Evolutionary conservation across 1,140 invertebrate species (phyloP).

Genomic region (Meteorus sp.): DNA sequence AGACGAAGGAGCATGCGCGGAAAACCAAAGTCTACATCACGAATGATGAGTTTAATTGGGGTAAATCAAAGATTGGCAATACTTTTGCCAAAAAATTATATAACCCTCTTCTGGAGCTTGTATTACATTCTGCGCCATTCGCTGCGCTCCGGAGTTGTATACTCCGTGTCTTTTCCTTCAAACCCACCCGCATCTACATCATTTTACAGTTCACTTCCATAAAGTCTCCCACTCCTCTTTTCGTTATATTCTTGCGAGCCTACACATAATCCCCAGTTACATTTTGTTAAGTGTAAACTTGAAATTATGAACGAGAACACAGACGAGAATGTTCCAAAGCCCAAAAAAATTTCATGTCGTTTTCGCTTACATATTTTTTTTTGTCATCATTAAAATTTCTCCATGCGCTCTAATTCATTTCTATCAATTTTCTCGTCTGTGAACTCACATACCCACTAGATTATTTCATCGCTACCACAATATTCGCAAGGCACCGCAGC

Average conservation of each 20-base stretch:
- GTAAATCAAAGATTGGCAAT: too few relatives aligned
- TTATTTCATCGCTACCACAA: not conserved
- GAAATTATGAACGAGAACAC: too few relatives aligned
- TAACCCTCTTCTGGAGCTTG: too few relatives aligned
- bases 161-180: too few relatives aligned
- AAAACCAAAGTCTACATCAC: not conserved
- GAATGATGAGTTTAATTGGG: conserved; percentile 17
- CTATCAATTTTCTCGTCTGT: not conserved
- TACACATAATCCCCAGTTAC: not conserved
- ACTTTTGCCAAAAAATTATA: not conserved
- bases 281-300: not conserved
- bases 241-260: not conserved
- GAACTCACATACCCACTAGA: not conserved
- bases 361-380: conserved; percentile 1
- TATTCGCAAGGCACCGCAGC: too few relatives aligned
- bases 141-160: too few relatives aligned
- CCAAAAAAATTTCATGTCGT: not conserved
- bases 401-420: not conserved
- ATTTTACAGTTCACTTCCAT: not conserved
- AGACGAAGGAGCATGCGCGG: conserved; percentile 15
- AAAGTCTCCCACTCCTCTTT: not conserved
- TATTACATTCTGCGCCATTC: too few relatives aligned
- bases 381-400: conserved; percentile 19
- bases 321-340: conserved; percentile 12
- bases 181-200: not conserved